phyloP scores from a whole-genome alignment of 2,797 vertebrate species.

The Hypotaenidia okinawae region DNA sequence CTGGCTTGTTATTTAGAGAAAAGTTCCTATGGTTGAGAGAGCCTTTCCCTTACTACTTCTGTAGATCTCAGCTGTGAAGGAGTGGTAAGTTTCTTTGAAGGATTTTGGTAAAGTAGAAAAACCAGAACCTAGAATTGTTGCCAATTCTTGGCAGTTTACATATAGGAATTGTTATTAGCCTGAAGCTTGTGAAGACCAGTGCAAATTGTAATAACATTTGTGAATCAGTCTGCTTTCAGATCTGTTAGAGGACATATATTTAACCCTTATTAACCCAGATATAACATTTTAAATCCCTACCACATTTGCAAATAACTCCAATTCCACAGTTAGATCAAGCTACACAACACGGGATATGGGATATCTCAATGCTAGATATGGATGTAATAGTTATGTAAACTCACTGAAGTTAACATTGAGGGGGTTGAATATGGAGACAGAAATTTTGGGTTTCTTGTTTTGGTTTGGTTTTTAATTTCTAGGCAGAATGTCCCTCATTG shows the following conservation, averaged over 20 bases:
- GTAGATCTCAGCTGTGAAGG: background rate
- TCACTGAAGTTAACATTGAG: background rate
- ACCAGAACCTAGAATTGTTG: background rate
- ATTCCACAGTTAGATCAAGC: background rate
- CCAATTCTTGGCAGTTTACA: background rate
- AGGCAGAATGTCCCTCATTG: background rate
- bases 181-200: background rate
- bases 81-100: background rate
- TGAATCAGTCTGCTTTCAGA: background rate
- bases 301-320: background rate
- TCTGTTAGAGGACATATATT: background rate
- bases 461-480: background rate
- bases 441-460: background rate
- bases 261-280: background rate
- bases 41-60: background rate
- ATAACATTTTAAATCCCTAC: background rate
- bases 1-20: background rate
- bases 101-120: background rate
- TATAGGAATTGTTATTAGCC: background rate
- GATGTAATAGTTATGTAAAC: background rate
- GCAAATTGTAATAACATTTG: background rate
- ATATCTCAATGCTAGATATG: rapidly evolving
- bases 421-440: background rate
- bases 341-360: rapidly evolving
- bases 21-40: background rate